Evolutionary conservation across 1,140 invertebrate species (phyloP).

Genomic region (Cecropterus lyciades): DNA sequence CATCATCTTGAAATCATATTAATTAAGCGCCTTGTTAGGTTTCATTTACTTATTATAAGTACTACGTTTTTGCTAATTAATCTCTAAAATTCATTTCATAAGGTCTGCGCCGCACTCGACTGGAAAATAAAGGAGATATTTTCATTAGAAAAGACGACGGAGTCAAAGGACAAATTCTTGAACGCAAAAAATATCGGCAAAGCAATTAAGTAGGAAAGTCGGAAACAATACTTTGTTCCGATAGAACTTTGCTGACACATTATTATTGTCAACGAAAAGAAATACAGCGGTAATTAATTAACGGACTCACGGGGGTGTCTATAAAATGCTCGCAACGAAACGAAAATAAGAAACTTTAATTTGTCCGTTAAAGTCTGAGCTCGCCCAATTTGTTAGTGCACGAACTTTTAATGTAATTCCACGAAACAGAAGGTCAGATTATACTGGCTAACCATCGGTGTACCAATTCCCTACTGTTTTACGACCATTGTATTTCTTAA

Average conservation of each 20-base stretch:
- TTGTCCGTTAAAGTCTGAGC: conserved; percentile 11
- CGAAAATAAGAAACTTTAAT: conserved; percentile 38
- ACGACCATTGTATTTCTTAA: conserved; percentile 35
- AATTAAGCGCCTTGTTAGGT: not conserved
- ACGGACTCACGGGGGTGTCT: conserved; percentile 26
- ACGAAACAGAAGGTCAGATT: conserved; percentile 2
- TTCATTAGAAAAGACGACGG: conserved; percentile 17
- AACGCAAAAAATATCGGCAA: conserved; percentile 34
- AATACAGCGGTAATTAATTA: conserved; percentile 34
- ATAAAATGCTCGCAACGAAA: conserved; percentile 29
- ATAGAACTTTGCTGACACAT: conserved; percentile 28
- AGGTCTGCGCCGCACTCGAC: conserved; percentile 12
- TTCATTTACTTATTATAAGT: not conserved
- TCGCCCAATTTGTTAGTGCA: not conserved
- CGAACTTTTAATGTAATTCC: conserved; percentile 11
- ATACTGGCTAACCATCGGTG: conserved; percentile 3
- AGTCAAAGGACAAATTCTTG: conserved; percentile 30
- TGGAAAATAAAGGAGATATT: conserved; percentile 20
- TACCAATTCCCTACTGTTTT: conserved; percentile 27
- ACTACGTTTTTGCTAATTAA: conserved; percentile 15
- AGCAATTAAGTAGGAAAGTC: conserved; percentile 34
- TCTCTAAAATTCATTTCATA: conserved; percentile 11
- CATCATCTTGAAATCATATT: not conserved
- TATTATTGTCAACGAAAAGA: conserved; percentile 34
- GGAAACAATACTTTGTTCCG: conserved; percentile 23